A percentile compares a stretch with the other conserved stretches of the same genome.
Conservation (phyloP, 2,888 invertebrate species). For the Spodoptera littoralis region DNA sequence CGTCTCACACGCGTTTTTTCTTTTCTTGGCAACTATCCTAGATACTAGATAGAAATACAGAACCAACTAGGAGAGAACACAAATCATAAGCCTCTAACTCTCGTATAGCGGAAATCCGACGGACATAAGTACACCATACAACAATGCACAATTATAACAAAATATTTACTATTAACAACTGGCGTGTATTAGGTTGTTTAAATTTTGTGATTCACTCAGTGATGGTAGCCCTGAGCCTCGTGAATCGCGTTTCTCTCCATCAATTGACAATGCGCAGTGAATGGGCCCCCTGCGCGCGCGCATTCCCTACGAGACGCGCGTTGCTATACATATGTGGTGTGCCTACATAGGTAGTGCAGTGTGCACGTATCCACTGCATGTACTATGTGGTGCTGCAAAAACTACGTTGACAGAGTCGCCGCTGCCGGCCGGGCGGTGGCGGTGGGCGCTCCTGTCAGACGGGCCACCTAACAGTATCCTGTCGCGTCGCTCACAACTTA, state of each 20-base stretch:
- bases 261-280: constrained; percentile 81
- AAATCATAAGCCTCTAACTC: no score
- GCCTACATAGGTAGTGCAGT: not conserved
- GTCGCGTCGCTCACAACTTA: constrained; percentile 15
- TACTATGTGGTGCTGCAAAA: constrained; percentile 57
- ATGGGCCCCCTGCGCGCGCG: constrained; percentile 76
- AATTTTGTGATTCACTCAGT: not conserved
- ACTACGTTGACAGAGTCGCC: constrained; percentile 34
- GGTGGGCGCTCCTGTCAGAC: constrained; percentile 12
- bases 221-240: constrained; percentile 61
- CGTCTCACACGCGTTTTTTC: no score
- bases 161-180: no score
- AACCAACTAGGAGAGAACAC: no score
- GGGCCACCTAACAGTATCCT: constrained; percentile 48
- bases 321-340: constrained; percentile 43
- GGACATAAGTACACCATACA: no score
- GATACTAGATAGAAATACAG: no score
- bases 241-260: constrained; percentile 72
- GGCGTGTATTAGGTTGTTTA: not conserved
- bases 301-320: constrained; percentile 65
- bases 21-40: no score
- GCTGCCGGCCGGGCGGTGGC: constrained; percentile 1
- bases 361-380: constrained; percentile 20
- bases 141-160: no score
- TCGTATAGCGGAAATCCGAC: no score